Base-by-base conservation (phyloP, 2,888 invertebrate species). In the Nomada flava region DNA sequence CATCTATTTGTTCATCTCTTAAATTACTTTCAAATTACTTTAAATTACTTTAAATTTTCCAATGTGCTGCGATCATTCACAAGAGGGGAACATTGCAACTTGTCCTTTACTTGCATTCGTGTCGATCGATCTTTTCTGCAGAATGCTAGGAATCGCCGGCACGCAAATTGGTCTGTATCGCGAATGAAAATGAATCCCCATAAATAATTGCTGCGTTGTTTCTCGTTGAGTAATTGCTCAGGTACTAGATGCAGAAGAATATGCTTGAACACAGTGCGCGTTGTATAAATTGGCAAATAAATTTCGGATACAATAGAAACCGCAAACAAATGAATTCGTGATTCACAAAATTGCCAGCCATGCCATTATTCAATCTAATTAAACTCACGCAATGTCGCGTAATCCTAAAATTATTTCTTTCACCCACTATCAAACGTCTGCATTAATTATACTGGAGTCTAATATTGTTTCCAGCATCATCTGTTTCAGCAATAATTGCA, bases 101-200 rank as follows among this genome's bases (percentile, higher is more conserved):
- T 29, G 60, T 53, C 59, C 53, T 44, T 29, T 55, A 15, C 47
- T 15, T 52, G 74, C 68, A 57, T 55, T 63, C 69, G 62, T 18
- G 53, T 53, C 47, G 68, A 74, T 57, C 62, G 55, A 68, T 68
- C n/a, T 36, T 50, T 55, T 57, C 47, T 0, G 36, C 18, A 78
- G 63, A 78, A 78, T 68, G 74, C 68, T 18, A 63, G 62, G 63
- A 63, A 78, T 78, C 68, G 50, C 18, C 42, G 74, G 55, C 68
- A 78, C 26, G 73, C 67, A 62, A 73, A 65, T 52, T 67, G 60
- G 29, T 26, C 29, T 29, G 47, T 36, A 63, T 47, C 47, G 55
- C 47, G 76, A 50, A 57, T 29, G 76, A 76, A 70, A 76, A 62
- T 63, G 70, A 76, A 71, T 70, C 62, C 50, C 47, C 50, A 50